Evolutionary conservation across 2,113 vertebrate genomes (phyloP).

Genomic region (Syrrhaptes paradoxus): DNA sequence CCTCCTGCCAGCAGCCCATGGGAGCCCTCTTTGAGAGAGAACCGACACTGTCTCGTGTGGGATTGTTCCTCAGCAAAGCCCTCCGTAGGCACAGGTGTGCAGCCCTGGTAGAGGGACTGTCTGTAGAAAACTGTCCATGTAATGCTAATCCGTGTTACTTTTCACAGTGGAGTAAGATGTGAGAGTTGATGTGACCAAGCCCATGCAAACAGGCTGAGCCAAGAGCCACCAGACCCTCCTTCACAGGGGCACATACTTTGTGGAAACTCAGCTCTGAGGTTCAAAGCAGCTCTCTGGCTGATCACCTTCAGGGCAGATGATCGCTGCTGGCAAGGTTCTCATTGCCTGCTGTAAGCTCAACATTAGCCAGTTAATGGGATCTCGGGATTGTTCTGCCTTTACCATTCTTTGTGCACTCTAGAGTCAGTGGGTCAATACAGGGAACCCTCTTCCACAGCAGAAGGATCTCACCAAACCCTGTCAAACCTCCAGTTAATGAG

Average conservation of each 20-base stretch:
- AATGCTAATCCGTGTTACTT: not conserved
- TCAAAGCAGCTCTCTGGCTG: not conserved
- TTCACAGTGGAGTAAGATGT: not conserved
- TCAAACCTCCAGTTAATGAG: not conserved
- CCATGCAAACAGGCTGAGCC: rapidly evolving
- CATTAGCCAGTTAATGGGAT: not conserved
- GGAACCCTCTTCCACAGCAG: not conserved
- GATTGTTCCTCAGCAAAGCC: not conserved
- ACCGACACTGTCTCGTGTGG: not conserved
- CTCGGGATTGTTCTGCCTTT: not conserved
- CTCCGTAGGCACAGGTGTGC: rapidly evolving
- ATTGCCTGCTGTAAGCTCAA: not conserved
- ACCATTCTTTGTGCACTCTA: not conserved
- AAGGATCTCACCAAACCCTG: not conserved
- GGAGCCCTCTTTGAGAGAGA: not conserved
- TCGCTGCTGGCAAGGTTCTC: not conserved
- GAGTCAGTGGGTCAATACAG: not conserved
- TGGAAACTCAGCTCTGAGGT: not conserved
- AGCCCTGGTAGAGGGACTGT: not conserved
- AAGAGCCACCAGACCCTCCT: not conserved
- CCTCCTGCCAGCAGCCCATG: not conserved
- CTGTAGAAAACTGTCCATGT: not conserved
- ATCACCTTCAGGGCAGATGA: not conserved
- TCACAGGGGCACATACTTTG: rapidly evolving
- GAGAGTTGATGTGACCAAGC: not conserved